Base-by-base conservation (phyloP, 2,113 vertebrate genomes). In the Seriola rivoliana region DNA sequence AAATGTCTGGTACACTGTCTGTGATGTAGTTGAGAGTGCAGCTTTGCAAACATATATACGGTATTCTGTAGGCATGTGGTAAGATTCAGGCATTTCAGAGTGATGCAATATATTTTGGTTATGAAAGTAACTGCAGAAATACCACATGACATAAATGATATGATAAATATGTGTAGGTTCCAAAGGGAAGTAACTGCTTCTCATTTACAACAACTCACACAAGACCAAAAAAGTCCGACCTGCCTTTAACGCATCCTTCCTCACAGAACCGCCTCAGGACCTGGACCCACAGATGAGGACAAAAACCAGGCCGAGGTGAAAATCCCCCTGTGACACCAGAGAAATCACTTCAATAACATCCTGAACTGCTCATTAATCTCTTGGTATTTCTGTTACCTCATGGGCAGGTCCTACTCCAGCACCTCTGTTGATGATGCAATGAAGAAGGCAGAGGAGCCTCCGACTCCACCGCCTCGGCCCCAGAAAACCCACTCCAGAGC, bases 401-500 rank as follows among this genome's bases (percentile, higher is more conserved):
- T 60, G 38, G 40, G 2, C 90, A 99, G 98, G 94, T 99, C 98
- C 54, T 98, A 97, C 79, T 99, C 98, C 79, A 99, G 97, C 93
- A 98, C 97, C 29, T 99, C 97, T 44, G 94, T 98, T 85, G 97
- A 99, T 80, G 97, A 98, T 84, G 96, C 97, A 40, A 95, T 97
- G 95, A 99, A 98, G 95, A 99, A 97, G 91, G 93, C 94, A 0
- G 98, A 98, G 87, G 97, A 97, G 71, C 98, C 98, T 11, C 98
- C 98, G n/a, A 97, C 96, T 11, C 98, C 97, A 0, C 98, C 98
- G 5, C 98, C 98, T 29, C 96, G 97, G 65, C 97, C 97, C 44
- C 97, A 98, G 91, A 99, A 98, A 89, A 97, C 95, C 68, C 98
- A 99, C 96, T 99, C 97, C 84, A 96, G 98, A 90, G 97, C 98